These are phyloP conservation scores for Diorhabda elongata DNA, from an alignment of 1,140 invertebrate genomes.

Conservation along the genomic window DNA sequence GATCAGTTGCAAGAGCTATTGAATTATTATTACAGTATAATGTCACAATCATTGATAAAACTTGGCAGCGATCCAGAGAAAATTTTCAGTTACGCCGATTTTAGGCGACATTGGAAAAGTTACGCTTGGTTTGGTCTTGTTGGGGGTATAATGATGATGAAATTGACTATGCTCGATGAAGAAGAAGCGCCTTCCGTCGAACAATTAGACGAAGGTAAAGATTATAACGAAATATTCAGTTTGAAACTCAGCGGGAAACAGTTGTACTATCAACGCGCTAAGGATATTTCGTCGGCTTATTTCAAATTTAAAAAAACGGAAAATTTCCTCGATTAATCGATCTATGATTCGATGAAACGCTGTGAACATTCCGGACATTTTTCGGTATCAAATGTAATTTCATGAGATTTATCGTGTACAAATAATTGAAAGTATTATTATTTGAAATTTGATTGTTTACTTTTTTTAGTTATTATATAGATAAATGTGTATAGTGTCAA, in stretches of 20 bases:
- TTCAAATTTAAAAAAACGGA: neutral
- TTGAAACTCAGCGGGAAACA: conserved; percentile 10
- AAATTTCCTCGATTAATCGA: too few species aligned
- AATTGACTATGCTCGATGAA: neutral
- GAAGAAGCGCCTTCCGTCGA: too few species aligned
- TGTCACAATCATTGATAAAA: conserved; percentile 39
- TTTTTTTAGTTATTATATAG: too few species aligned
- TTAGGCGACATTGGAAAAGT: conserved; percentile 44
- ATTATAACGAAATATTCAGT: conserved; percentile 10
- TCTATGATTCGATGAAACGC: too few species aligned
- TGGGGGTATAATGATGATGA: conserved; percentile 17
- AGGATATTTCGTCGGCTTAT: conserved; percentile 10
- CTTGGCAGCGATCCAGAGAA: conserved; percentile 46
- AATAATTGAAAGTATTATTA: too few species aligned
- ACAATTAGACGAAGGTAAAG: conserved; percentile 15
- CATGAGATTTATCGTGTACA: too few species aligned
- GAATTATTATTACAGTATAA: conserved; percentile 51
- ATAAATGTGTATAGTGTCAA: too few species aligned
- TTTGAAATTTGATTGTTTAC: too few species aligned
- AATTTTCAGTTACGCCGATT: conserved; percentile 48
- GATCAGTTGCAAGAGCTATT: conserved; percentile 49
- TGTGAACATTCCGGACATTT: too few species aligned
- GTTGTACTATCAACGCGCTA: conserved; percentile 17
- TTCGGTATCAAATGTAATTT: too few species aligned
- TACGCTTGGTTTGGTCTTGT: conserved; percentile 44